A percentile compares a stretch with the other conserved stretches of the same genome.
These are phyloP conservation scores for Plebejus melissa DNA, from an alignment of 2,888 invertebrate genomes.

Conservation along the genomic window DNA sequence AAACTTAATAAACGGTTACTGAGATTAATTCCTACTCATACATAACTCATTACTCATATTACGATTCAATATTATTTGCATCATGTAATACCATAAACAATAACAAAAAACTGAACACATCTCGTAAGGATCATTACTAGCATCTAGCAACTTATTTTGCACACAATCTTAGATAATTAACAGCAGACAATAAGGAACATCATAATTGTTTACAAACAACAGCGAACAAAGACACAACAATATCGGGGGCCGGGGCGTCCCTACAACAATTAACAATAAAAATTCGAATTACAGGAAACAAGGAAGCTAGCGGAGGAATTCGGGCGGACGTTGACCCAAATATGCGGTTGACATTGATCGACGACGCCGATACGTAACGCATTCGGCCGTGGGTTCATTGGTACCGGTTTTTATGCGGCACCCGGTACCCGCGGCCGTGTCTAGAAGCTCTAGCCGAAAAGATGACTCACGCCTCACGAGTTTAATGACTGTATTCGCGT, in stretches of 20 bases:
- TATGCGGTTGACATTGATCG: slow-evolving; percentile 78
- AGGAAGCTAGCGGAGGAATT: slow-evolving; percentile 65
- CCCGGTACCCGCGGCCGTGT: slow-evolving; percentile 39
- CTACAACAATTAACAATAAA: slow-evolving; percentile 40
- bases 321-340: slow-evolving; percentile 75
- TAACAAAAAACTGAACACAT: neutral
- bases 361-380: slow-evolving; percentile 68
- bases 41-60: neutral
- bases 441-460: slow-evolving; percentile 51
- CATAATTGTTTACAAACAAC: neutral
- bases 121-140: neutral
- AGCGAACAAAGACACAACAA: neutral
- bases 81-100: neutral
- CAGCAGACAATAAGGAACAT: neutral
- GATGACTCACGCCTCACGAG: slow-evolving; percentile 40
- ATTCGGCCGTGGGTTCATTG: slow-evolving; percentile 66
- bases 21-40: no score
- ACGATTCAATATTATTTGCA: neutral
- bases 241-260: neutral
- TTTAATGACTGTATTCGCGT: neutral
- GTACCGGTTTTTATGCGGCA: slow-evolving; percentile 57
- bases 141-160: neutral
- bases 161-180: neutral
- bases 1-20: no score
- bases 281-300: slow-evolving; percentile 55